phyloP scores from a whole-genome alignment of 2,888 invertebrate genomes.

The Tipula helvola region DNA sequence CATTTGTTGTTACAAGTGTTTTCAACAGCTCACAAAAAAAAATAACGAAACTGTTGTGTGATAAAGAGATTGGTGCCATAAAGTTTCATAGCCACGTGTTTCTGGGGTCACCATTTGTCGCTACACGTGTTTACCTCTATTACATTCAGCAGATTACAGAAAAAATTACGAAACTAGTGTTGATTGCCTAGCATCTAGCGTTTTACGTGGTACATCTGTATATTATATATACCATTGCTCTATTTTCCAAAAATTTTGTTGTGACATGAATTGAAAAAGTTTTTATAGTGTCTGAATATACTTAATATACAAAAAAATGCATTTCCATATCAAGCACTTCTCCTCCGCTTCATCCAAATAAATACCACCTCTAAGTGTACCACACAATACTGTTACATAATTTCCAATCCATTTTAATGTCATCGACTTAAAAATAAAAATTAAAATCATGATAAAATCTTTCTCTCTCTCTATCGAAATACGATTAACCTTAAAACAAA shows the following conservation, averaged over 20 bases:
- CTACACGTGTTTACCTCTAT: too few species aligned
- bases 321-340: neutral
- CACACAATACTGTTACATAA: neutral
- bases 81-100: too few species aligned
- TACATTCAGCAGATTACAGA: too few species aligned
- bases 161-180: too few species aligned
- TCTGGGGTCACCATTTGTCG: too few species aligned
- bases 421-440: neutral
- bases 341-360: neutral
- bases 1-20: too few species aligned
- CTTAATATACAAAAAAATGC: neutral
- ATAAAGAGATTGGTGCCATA: too few species aligned
- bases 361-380: neutral
- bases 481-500: slow-evolving; percentile 4
- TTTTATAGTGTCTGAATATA: neutral
- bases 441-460: neutral
- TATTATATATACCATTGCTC: neutral
- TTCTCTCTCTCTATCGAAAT: neutral
- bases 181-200: neutral
- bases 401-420: neutral
- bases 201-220: neutral
- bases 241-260: neutral
- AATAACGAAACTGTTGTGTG: too few species aligned
- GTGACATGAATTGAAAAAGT: neutral
- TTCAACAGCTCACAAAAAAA: too few species aligned